Base-by-base conservation (phyloP, 37 sponge, comb jelly and placozoan genomes). In the Eunapius fragilis region DNA sequence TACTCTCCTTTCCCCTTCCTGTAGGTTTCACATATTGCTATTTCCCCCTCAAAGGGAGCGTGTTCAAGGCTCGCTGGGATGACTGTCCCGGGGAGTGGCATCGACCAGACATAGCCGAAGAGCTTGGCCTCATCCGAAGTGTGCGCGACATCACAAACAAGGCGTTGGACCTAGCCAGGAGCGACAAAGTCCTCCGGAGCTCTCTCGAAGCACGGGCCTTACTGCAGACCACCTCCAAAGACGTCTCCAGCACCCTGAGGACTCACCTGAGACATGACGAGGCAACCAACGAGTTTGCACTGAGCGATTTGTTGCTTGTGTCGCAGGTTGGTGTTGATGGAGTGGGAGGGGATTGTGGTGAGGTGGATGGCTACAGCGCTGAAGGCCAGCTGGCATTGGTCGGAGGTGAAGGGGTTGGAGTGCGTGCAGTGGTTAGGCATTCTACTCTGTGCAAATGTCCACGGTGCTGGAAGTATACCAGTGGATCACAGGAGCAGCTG, bases 391-490 rank as follows among this genome's bases (percentile, higher is more conserved):
- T 31, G 79, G 48, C 26, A 24, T 12, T 35, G 25, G 5, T 37
- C 75, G 77, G 79, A 14, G 82, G 77, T 25, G 84, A 84, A 37
- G n/a, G 17, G 31, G 13, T 34, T 4, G 35, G 34, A 68, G 79
- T 87, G 36, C 28, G 11, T 9, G 88, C 81, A 28, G 74, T 25
- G 25, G 86, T 68, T 24, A 2, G 80, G 26, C 70, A 33, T 12
- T 32, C 87, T 9, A 67, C 19, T 14, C 13, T 75, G 9, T 26
- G 50, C 67, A 95, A 95, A 80, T 95, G 96, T 80, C 93, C 94
- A n/a, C 75, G 96, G 5, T 95, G 96, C 69, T 95, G 96, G 96
- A 90, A 92, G 75, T 87, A 75, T 41, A 31, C 70, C 25, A 74
- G 89, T 22, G 27, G 28, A n/a, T 74, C 17, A 4, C 70, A 75